Evolutionary conservation across 2,113 vertebrate genomes (phyloP).

Genomic region (Passer domesticus): DNA sequence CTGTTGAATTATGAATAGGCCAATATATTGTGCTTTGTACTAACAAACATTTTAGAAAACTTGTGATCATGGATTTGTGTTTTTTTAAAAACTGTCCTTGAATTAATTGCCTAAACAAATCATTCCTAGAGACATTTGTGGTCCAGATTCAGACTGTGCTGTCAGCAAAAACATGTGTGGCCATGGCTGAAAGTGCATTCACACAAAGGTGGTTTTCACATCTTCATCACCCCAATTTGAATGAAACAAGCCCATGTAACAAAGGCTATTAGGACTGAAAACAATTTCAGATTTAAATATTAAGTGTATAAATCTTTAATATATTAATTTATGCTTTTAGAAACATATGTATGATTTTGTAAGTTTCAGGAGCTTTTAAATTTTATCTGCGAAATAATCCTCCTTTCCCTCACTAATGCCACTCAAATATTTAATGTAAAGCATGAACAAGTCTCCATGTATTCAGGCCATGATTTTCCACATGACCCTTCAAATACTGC

Average conservation of each 20-base stretch:
- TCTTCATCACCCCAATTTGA: not conserved
- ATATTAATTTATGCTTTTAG: not conserved
- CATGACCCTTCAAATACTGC: not conserved
- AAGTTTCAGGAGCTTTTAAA: not conserved
- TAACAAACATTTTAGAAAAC: not conserved
- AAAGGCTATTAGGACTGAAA: not conserved
- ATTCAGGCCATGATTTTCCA: not conserved
- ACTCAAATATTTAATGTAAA: not conserved
- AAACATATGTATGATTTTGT: not conserved
- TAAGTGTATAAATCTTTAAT: not conserved
- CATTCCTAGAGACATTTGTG: not conserved
- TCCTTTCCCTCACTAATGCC: not conserved
- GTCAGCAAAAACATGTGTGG: not conserved
- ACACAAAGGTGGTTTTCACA: not conserved
- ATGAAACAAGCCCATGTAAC: not conserved
- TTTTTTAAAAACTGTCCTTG: not conserved
- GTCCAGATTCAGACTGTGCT: not conserved
- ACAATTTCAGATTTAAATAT: not conserved
- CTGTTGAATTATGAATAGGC: not conserved
- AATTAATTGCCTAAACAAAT: not conserved
- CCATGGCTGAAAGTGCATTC: not conserved
- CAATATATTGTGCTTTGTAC: not conserved
- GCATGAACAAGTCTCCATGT: accelerated
- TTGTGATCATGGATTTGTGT: not conserved
- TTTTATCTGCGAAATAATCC: not conserved